Base-by-base conservation (phyloP, 1,140 invertebrate genomes). In the Pseudomyrmex sp. region DNA sequence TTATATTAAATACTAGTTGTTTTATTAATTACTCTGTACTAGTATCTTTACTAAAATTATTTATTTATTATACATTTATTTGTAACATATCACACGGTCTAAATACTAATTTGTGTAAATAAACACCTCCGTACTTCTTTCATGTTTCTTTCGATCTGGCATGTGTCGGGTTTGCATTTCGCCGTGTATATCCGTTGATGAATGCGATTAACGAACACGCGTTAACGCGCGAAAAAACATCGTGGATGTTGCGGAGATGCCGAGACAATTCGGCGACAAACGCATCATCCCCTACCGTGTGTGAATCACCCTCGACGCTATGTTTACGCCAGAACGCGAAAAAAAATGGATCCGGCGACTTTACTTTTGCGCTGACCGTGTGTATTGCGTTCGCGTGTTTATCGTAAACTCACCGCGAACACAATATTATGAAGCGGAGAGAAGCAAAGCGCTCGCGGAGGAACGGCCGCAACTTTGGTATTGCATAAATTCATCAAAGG, bases 241-340 rank as follows among this genome's bases (percentile, higher is more conserved):
- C 12, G 23, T 15, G 66, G 72, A 15, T 9, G 1, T 59, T 44
- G 44, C 35, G 76, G 52, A 54, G 44, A 79, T 58, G 35, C 74
- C 77, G 85, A 56, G 84, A 74, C 70, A 72, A 86, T 83, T 85
- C 79, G 68, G 52, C 85, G 73, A 83, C 79, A 26, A 70, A 2
- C 46, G 7, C 35, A 35, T 74, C 44, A 8, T 4, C 61, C 56
- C 58, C 68, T 58, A 35, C 70, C 72, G 85, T 59, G 52, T 18
- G 20, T 69, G 35, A 69, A 79, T 59, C 65, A 50, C 35, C 63
- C 50, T 61, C 10, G 3, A 52, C 20, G 18, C 26, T 48, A 59
- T 52, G 3, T 9, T 66, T 18, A 23, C 18, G 18, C 4, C 15
- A 18, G 10, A 12, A 50, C 61, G 63, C 44, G 52, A 56, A 10